Percentiles rank a stretch among this genome's conserved stretches.
These are phyloP conservation scores for Otus sunia DNA, from an alignment of 2,113 vertebrate species.

Conservation along the genomic window DNA sequence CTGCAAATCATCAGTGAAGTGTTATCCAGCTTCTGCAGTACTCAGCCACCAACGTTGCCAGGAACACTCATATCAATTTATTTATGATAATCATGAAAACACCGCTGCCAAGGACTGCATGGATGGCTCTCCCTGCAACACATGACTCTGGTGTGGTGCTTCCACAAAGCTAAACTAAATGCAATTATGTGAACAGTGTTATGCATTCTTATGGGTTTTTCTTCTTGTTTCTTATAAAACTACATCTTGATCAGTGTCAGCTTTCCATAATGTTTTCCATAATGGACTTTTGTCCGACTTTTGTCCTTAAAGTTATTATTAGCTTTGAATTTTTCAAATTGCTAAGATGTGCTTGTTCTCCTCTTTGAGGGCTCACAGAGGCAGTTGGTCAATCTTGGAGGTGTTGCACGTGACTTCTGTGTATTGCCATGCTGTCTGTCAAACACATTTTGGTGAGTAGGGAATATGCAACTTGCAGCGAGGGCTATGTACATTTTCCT, in stretches of 20 bases:
- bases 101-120: background rate
- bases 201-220: background rate
- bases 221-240: background rate
- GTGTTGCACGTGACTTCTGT: background rate
- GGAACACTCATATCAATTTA: conserved; percentile 2
- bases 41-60: conserved; percentile 6
- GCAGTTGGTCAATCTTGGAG: background rate
- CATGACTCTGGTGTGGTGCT: background rate
- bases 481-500: background rate
- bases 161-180: background rate
- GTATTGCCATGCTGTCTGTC: background rate
- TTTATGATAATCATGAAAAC: background rate
- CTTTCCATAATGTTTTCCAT: background rate
- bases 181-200: background rate
- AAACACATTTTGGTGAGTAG: background rate
- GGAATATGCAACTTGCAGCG: background rate
- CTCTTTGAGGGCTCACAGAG: background rate
- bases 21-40: background rate
- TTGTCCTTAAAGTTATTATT: background rate
- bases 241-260: background rate
- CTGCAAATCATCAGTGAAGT: conserved; percentile 42
- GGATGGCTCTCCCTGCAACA: background rate
- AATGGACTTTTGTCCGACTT: background rate
- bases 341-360: background rate
- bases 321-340: background rate